These are phyloP conservation scores for Pararge aegeria DNA, from an alignment of 1,140 invertebrate genomes.

Conservation along the genomic window DNA sequence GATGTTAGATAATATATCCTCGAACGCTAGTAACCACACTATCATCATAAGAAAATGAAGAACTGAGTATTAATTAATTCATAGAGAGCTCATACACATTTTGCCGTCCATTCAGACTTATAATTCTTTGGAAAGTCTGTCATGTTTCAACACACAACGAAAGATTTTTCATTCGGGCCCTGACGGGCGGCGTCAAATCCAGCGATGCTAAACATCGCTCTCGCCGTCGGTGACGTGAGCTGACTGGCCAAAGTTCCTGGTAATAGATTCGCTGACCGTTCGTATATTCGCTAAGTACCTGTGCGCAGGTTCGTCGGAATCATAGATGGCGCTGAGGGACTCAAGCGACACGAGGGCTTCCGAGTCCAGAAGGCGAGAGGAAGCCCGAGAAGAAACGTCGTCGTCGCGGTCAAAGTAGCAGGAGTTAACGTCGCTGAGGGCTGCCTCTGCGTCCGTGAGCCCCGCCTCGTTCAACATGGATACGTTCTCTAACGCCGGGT, in stretches of 20 bases:
- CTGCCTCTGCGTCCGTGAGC: constrained; percentile 92
- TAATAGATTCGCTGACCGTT: constrained; percentile 87
- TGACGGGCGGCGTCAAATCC: background rate
- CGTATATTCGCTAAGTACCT: constrained; percentile 88
- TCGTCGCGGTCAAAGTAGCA: constrained; percentile 88
- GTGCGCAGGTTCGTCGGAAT: constrained; percentile 89
- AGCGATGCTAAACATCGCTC: constrained; percentile 77
- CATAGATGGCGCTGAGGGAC: constrained; percentile 89
- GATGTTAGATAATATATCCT: background rate
- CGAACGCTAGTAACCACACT: background rate
- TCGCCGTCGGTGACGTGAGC: constrained; percentile 83
- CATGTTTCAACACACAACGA: constrained; percentile 5
- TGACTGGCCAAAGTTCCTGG: constrained; percentile 86
- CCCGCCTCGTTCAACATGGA: constrained; percentile 91
- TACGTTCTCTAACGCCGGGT: constrained; percentile 90
- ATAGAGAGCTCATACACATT: constrained; percentile 49
- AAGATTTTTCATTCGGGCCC: background rate
- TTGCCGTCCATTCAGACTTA: constrained; percentile 15
- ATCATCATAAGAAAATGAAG: constrained; percentile 25
- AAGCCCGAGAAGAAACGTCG: constrained; percentile 88
- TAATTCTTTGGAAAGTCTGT: constrained; percentile 30
- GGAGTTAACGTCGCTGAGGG: constrained; percentile 92
- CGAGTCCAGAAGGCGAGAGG: constrained; percentile 87
- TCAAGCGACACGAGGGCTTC: constrained; percentile 88
- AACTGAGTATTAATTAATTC: constrained; percentile 55